Evolutionary conservation across 2,888 invertebrate species (phyloP), one percentile per base, ranked within the genome.

Genomic region (Pyrocoelia pectoralis): DNA sequence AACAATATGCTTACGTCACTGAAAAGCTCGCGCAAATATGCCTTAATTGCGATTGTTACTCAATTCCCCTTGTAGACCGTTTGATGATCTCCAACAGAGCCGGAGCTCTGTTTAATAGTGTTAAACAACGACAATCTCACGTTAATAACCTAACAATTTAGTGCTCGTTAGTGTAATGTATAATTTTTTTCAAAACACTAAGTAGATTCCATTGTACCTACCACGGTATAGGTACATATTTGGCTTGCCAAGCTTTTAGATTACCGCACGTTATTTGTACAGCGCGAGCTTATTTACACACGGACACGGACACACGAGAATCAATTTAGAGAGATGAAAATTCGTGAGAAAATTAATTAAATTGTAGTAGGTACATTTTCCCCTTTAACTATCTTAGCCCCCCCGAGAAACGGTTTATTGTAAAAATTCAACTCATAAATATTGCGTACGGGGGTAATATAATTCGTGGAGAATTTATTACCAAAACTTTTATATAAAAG

Each of bases 211-310:
- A 24, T n/a, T n/a, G n/a, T n/a, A n/a, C n/a, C n/a, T n/a, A n/a
- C n/a, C 24, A 24, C 24, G 4, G 24, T 24, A 24, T 24, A 24
- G 24, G 24, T 24, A 24, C 24, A 80, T 79, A 79, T 80, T 80
- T 76, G 74, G 71, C 70, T 70, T 70, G 70, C 71, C 43, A 56
- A 68, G 75, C 78, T 77, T 79, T 78, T 73, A 73, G 70, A 64
- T 69, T 69, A 72, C 78, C 77, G 76, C 76, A 6, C 24, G 40
- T n/a, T 76, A 70, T 77, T 77, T 77, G 73, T 68, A 73, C 74
- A 76, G 71, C 60, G 66, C 61, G 65, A 65, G 73, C 15, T 5
- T 24, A 75, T 77, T 75, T 74, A 72, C 73, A 69, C 69, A 6
- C 24, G 24, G n/a, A n/a, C n/a, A n/a, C n/a, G n/a, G n/a, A n/a